Evolutionary conservation across 2,797 vertebrate species (phyloP).

Genomic region (Dromococcyx pavoninus): DNA sequence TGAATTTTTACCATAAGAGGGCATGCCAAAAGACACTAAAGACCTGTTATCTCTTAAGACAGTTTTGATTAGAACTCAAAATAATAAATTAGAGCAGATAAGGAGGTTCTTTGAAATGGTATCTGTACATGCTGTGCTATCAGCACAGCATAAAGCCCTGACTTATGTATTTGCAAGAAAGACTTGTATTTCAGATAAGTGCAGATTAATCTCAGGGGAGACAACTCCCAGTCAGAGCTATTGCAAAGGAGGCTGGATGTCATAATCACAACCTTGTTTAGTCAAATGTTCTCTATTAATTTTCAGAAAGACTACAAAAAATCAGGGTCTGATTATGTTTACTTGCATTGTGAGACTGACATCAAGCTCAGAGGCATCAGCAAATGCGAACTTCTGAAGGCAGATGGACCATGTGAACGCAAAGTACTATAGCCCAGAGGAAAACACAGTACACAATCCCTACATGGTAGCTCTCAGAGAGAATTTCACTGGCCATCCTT

Average conservation of each 20-base stretch:
- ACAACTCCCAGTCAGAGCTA: background rate
- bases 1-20: background rate
- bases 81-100: constrained; percentile 27
- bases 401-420: background rate
- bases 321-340: background rate
- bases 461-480: background rate
- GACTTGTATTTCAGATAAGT: background rate
- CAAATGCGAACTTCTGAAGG: background rate
- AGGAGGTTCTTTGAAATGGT: background rate
- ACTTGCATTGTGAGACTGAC: background rate
- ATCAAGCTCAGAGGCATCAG: background rate
- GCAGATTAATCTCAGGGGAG: background rate
- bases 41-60: background rate
- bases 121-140: background rate
- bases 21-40: background rate
- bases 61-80: background rate
- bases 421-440: background rate
- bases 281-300: background rate
- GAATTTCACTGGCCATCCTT: background rate
- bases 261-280: background rate
- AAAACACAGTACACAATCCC: background rate
- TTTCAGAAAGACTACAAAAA: background rate
- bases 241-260: background rate
- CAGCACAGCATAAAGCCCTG: background rate
- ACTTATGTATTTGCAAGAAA: background rate